A percentile compares a stretch with the other conserved stretches of the same genome.
phyloP scores from a whole-genome alignment of 2,888 invertebrate genomes.

The Synanthedon myopaeformis region DNA sequence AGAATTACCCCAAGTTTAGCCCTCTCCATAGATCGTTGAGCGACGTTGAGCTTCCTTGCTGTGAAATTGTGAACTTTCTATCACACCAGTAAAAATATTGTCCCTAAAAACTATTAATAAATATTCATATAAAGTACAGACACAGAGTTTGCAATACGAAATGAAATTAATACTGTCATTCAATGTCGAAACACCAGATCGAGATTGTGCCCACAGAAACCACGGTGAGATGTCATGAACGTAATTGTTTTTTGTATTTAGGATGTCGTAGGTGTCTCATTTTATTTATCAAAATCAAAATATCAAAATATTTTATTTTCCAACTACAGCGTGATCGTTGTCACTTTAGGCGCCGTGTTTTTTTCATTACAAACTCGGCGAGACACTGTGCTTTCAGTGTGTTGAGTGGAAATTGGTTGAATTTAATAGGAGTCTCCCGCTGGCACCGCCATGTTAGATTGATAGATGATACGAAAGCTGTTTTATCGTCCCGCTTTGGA shows the following conservation, averaged over 20 bases:
- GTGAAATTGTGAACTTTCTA: no score
- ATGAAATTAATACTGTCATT: slow-evolving; percentile 48
- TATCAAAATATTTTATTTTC: no score
- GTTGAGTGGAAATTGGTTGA: slow-evolving; percentile 10
- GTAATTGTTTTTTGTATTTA: slow-evolving; percentile 48
- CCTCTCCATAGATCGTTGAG: no score
- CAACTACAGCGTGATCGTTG: slow-evolving; percentile 13
- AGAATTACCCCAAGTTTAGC: no score
- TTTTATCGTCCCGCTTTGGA: slow-evolving; percentile 30
- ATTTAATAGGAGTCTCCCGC: slow-evolving; percentile 54
- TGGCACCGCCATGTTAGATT: slow-evolving; percentile 52
- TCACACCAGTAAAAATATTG: no score
- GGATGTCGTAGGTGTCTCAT: slow-evolving; percentile 31
- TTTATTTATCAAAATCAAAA: slow-evolving; percentile 31
- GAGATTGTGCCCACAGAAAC: slow-evolving; percentile 27
- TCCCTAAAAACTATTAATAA: not conserved
- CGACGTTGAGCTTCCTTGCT: no score
- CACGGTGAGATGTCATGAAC: slow-evolving; percentile 34
- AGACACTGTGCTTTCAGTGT: slow-evolving; percentile 9
- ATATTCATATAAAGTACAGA: slow-evolving; percentile 8
- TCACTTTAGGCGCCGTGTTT: slow-evolving; percentile 12
- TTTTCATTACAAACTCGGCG: slow-evolving; percentile 1
- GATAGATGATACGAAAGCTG: slow-evolving; percentile 51
- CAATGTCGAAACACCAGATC: slow-evolving; percentile 38
- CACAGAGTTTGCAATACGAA: slow-evolving; percentile 16